Conservation (phyloP, 2,888 invertebrate genomes). For the Phragmatobia fuliginosa region DNA sequence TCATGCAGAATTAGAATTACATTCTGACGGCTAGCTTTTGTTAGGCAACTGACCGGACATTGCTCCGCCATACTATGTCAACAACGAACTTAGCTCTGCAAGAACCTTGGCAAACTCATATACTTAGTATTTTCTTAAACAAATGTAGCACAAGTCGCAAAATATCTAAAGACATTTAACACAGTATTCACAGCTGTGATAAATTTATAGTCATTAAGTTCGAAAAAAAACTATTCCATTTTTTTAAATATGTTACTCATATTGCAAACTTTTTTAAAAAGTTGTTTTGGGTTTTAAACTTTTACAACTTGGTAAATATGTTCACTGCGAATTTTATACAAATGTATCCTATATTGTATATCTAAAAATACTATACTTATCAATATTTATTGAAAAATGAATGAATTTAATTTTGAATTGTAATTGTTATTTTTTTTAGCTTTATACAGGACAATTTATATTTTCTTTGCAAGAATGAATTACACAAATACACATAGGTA, state of each 20-base stretch:
- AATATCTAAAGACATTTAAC: neutral
- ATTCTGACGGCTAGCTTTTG: conserved; percentile 45
- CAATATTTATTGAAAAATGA: no score
- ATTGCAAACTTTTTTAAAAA: neutral
- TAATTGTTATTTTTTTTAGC: no score
- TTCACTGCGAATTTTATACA: no score
- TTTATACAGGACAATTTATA: no score
- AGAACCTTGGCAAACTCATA: conserved; percentile 17
- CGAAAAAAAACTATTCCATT: neutral
- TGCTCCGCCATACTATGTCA: conserved; percentile 22
- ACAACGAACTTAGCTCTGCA: conserved; percentile 23
- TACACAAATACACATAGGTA: neutral
- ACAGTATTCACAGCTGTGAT: neutral
- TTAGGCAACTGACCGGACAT: conserved; percentile 37
- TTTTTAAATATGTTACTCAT: neutral
- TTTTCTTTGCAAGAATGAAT: no score
- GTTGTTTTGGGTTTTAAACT: neutral
- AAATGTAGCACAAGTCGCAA: neutral
- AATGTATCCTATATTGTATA: no score
- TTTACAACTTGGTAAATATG: no score
- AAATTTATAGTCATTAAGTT: neutral
- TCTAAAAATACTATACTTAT: no score
- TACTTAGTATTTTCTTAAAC: neutral
- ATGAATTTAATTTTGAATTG: no score
- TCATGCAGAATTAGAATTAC: conserved; percentile 51